A percentile compares a stretch with the other conserved stretches of the same genome.
Conservation (phyloP, 1,140 invertebrate species). For the Drosophila navojoa region DNA sequence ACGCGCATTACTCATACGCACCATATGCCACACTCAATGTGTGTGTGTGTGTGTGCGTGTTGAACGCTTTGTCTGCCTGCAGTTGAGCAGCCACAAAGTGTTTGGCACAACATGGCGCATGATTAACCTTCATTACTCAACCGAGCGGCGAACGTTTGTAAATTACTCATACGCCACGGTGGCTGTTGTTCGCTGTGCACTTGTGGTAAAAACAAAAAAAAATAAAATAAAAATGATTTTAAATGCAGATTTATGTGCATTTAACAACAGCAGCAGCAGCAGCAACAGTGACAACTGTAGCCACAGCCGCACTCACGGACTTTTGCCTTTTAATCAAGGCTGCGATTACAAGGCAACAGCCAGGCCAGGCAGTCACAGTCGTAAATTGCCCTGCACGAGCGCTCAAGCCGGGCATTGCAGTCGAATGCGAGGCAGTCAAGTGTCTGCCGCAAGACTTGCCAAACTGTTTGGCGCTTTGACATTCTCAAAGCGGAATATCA, state of each 20-base stretch:
- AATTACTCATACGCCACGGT: slow-evolving; percentile 69
- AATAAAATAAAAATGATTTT: slow-evolving; percentile 58
- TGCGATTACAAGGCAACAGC: slow-evolving; percentile 50
- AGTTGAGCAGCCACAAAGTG: slow-evolving; percentile 37
- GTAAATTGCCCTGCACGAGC: slow-evolving; percentile 34
- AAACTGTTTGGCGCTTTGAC: neutral
- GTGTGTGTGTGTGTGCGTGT: neutral
- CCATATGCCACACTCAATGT: slow-evolving; percentile 1
- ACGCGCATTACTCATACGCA: slow-evolving; percentile 76
- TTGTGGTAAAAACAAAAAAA: slow-evolving; percentile 22
- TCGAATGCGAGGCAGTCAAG: too few species aligned
- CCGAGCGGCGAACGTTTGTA: slow-evolving; percentile 30
- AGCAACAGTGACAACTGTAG: slow-evolving; percentile 64
- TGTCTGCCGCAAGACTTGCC: neutral
- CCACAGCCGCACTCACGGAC: slow-evolving; percentile 31
- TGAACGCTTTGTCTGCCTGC: slow-evolving; percentile 29
- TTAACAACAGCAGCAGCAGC: slow-evolving; percentile 37
- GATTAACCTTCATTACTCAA: slow-evolving; percentile 70
- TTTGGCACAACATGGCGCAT: slow-evolving; percentile 47
- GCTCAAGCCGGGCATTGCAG: too few species aligned
- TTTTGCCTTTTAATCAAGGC: slow-evolving; percentile 76
- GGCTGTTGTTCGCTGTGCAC: slow-evolving; percentile 55
- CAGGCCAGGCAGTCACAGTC: slow-evolving; percentile 45
- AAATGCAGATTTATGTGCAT: slow-evolving; percentile 82
- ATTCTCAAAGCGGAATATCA: slow-evolving; percentile 1